Conservation (phyloP, 2,113 vertebrate species). For the Tinamus guttatus region DNA sequence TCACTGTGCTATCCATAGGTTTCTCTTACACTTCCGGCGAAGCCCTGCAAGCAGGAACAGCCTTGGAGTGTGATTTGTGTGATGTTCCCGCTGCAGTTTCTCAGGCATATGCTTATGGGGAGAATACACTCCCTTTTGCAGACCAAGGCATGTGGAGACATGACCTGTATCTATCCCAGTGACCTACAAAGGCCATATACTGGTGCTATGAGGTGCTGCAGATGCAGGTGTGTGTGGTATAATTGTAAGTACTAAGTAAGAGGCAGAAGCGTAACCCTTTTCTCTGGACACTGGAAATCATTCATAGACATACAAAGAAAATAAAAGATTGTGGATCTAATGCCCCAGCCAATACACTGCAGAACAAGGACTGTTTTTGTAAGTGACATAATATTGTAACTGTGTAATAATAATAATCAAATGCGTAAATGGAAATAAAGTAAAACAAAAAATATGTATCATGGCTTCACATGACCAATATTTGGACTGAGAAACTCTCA, state of each 20-base stretch:
- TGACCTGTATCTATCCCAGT: neutral
- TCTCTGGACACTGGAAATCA: neutral
- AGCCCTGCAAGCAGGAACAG: neutral
- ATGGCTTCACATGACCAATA: neutral
- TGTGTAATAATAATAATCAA: neutral
- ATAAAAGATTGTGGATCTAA: neutral
- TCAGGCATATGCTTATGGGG: neutral
- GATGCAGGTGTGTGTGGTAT: neutral
- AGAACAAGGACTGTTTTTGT: neutral
- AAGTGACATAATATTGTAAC: neutral
- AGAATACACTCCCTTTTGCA: neutral
- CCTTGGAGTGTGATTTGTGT: neutral
- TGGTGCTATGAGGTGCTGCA: neutral
- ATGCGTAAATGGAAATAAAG: neutral
- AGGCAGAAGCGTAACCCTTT: neutral
- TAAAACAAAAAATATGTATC: neutral
- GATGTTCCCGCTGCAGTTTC: neutral
- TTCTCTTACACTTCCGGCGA: neutral
- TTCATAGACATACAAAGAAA: neutral
- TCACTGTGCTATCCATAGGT: neutral
- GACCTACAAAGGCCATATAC: neutral
- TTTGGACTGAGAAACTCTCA: neutral
- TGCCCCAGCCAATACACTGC: neutral
- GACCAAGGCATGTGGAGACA: neutral
- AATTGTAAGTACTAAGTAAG: neutral